Base-by-base conservation (phyloP, 1,140 invertebrate genomes). In the Microplitis demolitor region DNA sequence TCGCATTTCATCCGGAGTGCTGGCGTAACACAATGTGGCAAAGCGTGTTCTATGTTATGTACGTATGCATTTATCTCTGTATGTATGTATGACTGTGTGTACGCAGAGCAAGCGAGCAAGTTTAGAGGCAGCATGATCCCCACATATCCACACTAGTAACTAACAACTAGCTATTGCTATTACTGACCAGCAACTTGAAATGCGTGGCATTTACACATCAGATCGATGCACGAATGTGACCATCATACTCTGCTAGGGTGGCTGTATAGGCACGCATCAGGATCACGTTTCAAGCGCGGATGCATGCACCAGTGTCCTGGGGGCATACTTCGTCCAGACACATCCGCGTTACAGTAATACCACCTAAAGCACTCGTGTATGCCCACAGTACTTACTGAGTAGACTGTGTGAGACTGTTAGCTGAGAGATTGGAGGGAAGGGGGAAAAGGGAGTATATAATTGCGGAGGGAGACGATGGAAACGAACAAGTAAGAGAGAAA, bases 371-470 rank as follows among this genome's bases (percentile, higher is more conserved):
- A 71, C 4, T 31, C 24, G 33, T 13, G 66, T 68, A 31, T 61
- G 4, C 39, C 66, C 31, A 35, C 50, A 64, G 70, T 75, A 77
- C 73, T 72, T 76, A 76, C 76, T 75, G 69, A 69, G 56, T 71
- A 8, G 39, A 45, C 39, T 45, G 39, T 45, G 6, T 9, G 39
- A 45, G 39, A 45, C 39, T 45, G 39, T 45, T 45, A 45, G 39
- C 39, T 11, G 39, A 45, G 37, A 39, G 39, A 45, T 45, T 5
- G 11, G 39, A 45, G 39, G 51, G 54, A 63, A 16, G 24, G 67
- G 61, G 72, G 66, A 69, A 13, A 58, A 63, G 75, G 67, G 78
- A 77, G 79, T 76, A 80, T 80, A 79, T 82, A 82, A 83, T 83
- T 82, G 82, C 79, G 78, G 75, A 72, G 78, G 53, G 33, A 68